Conservation (phyloP, 2,888 invertebrate species). For the Caenorhabditis becei region DNA sequence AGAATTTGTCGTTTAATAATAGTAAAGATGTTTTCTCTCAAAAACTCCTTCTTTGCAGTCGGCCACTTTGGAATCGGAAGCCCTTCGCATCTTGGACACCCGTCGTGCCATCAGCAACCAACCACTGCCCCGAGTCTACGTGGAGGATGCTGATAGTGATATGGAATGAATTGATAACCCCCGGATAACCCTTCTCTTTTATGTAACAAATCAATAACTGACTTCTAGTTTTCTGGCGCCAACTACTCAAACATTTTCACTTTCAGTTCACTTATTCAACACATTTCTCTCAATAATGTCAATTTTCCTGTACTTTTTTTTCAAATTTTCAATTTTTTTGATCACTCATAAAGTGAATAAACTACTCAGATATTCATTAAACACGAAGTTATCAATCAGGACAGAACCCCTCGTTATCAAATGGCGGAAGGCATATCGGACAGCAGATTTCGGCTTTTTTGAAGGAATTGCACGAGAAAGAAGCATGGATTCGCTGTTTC, state of each 20-base stretch:
- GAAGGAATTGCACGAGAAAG: too few relatives aligned
- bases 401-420: too few relatives aligned
- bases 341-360: background rate
- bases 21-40: too few relatives aligned
- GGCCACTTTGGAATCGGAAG: constrained; percentile 65
- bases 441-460: too few relatives aligned
- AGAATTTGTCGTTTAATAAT: too few relatives aligned
- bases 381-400: too few relatives aligned
- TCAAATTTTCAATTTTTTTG: too few relatives aligned
- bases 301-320: background rate
- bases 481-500: too few relatives aligned
- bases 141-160: constrained; percentile 61
- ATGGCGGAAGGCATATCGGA: too few relatives aligned
- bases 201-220: background rate
- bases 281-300: background rate
- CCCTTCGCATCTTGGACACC: constrained; percentile 65
- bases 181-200: constrained; percentile 4
- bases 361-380: too few relatives aligned
- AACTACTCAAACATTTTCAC: constrained; percentile 56
- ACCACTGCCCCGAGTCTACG: constrained; percentile 63
- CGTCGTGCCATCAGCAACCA: constrained; percentile 60
- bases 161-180: constrained; percentile 24
- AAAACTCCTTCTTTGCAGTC: constrained; percentile 49
- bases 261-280: constrained; percentile 28
- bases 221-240: constrained; percentile 33